These are phyloP conservation scores for Euura lappo DNA, from an alignment of 1,140 invertebrate genomes.

Conservation along the genomic window DNA sequence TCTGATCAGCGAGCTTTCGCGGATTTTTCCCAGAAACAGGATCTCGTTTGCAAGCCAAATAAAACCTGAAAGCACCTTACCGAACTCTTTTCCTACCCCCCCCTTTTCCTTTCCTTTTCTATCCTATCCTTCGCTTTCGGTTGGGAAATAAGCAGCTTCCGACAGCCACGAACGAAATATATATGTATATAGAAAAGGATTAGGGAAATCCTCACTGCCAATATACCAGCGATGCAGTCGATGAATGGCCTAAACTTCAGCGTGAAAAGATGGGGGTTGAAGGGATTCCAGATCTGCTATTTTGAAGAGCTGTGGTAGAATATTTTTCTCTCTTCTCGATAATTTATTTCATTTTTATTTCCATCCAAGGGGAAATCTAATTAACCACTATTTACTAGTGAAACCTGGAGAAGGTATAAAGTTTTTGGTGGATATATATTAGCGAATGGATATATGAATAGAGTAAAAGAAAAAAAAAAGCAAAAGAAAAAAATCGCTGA, in stretches of 20 bases:
- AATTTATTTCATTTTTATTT: too few species aligned
- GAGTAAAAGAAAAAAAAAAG: background rate
- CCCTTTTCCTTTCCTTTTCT: too few species aligned
- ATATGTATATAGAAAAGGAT: background rate
- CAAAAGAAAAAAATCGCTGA: background rate
- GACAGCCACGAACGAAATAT: background rate
- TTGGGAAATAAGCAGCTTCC: slow-evolving; percentile 4
- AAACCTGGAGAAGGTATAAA: too few species aligned
- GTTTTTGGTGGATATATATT: too few species aligned
- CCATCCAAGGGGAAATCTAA: too few species aligned
- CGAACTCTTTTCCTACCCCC: background rate
- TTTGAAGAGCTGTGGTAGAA: too few species aligned
- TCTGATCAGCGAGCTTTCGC: too few species aligned
- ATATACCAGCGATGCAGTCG: background rate
- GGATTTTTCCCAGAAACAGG: background rate
- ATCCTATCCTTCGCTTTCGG: background rate
- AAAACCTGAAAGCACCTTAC: background rate
- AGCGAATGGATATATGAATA: background rate
- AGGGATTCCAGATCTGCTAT: too few species aligned
- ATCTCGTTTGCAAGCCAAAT: background rate
- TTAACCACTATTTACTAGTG: too few species aligned
- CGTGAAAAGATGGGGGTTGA: too few species aligned
- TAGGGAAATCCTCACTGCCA: background rate
- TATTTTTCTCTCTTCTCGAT: too few species aligned
- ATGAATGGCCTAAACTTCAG: too few species aligned